Evolutionary conservation across 2,888 invertebrate species (phyloP), one percentile per base, ranked within the genome.

Genomic region (Agrochola lychnidis): DNA sequence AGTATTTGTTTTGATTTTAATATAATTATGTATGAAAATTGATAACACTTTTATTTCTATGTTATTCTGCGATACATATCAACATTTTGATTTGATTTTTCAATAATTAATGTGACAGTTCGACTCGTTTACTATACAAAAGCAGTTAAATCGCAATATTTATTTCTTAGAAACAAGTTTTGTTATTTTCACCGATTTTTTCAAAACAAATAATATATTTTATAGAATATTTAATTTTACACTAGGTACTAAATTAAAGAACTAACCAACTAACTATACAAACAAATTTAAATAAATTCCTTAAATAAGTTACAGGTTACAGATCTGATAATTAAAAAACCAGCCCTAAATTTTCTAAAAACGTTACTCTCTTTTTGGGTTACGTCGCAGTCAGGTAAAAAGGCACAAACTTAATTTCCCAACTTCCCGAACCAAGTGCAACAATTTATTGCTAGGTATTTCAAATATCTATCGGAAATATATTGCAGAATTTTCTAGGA

Each of bases 401-500:
- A 30, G 25, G 7, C 7, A 30, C 0, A 2, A 9, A 3, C 19
- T 19, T 36, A 9, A 61, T 36, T 36, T 36, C 14, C 4, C 30
- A 61, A 19, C 1, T 19, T 61, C 59, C 30, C 1, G 51, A 30
- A 59, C 1, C 9, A 22, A 63, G 16, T 22, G 5, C 68, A 74
- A 70, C 14, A 61, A 63, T 64, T 45, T 59, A 25, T 61, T 45
- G 51, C 4, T 48, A 53, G 61, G 22, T 68, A 61, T 69, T 16
- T 71, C 16, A 22, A 69, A 68, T 82, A 82, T 66, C 63, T 57
- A 53, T 78, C 36, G 59, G 66, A 61, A 69, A 73, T 81, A 80
- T 73, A 78, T 73, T 53, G 70, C 45, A 78, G 76, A 81, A 85
- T 78, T 83, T 84, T 83, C 80, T 72, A 69, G 57, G 67, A 85